phyloP scores from a whole-genome alignment of 2,888 invertebrate species.

The Holacanthella duospinosa region DNA sequence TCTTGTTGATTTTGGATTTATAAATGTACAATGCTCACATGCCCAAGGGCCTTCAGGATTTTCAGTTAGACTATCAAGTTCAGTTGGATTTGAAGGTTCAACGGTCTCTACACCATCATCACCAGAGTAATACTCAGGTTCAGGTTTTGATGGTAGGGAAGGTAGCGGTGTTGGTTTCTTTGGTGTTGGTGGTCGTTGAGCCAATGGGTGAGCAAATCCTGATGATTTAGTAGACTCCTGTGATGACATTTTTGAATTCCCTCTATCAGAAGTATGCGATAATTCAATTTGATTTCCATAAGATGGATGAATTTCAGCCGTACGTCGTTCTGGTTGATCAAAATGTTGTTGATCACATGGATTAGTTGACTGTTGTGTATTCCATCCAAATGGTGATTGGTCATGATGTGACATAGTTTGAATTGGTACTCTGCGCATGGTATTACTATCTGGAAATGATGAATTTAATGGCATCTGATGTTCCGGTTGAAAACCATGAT shows the following conservation, averaged over 20 bases:
- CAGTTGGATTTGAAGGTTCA: too few species aligned
- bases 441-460: background rate
- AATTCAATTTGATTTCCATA: background rate
- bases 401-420: background rate
- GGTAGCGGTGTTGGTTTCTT: background rate
- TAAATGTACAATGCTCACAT: conserved; percentile 81
- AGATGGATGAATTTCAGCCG: background rate
- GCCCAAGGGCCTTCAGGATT: conserved; percentile 52
- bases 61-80: background rate
- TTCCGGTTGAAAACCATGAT: conserved; percentile 14
- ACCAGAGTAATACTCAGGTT: conserved; percentile 1
- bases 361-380: background rate
- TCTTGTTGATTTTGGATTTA: conserved; percentile 65
- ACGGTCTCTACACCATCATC: background rate
- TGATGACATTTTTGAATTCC: too few species aligned
- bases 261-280: too few species aligned
- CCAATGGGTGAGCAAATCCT: background rate
- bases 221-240: background rate
- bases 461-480: background rate
- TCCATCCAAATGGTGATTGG: background rate
- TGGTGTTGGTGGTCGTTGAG: background rate
- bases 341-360: background rate
- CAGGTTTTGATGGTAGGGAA: background rate
- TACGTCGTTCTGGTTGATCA: background rate
- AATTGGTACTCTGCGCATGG: background rate